A percentile compares a stretch with the other conserved stretches of the same genome.
Conservation (phyloP, 2,888 invertebrate genomes). For the Dinocampus coccinellae region DNA sequence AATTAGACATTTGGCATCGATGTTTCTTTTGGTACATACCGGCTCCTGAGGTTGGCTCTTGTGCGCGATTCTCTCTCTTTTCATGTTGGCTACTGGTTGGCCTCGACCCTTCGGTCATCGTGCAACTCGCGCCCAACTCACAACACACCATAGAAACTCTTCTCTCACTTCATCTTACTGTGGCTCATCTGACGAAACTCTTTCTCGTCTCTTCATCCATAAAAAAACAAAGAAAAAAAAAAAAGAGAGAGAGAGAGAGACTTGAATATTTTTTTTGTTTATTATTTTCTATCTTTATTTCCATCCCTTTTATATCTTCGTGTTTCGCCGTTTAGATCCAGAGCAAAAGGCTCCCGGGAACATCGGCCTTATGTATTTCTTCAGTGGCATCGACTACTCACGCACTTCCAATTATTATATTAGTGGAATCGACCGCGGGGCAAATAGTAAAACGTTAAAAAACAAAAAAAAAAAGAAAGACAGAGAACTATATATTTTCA, state of each 20-base stretch:
- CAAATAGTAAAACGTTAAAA: conserved; percentile 17
- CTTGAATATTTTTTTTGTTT: background rate
- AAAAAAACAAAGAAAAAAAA: background rate
- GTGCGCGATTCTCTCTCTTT: background rate
- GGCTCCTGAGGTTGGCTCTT: background rate
- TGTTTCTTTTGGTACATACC: conserved; percentile 18
- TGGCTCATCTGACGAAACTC: background rate
- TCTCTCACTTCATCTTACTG: background rate
- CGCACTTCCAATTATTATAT: conserved; percentile 45
- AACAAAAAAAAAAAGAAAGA: background rate
- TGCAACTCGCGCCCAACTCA: background rate
- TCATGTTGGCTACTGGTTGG: conserved; percentile 5
- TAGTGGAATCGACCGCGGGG: conserved; percentile 38
- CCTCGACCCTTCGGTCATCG: conserved; percentile 24
- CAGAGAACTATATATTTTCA: conserved; percentile 1
- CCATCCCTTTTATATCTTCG: background rate
- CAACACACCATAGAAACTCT: background rate
- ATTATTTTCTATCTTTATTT: background rate
- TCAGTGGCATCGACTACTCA: conserved; percentile 33
- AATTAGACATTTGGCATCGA: conserved; percentile 44
- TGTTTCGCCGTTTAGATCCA: conserved; percentile 45
- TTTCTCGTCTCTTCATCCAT: no score
- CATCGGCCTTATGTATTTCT: conserved; percentile 16
- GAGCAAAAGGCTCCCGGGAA: conserved; percentile 39
- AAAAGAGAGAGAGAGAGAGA: no score